These are phyloP conservation scores for Acanthosoma haemorrhoidale DNA, from an alignment of 2,888 invertebrate genomes.

Conservation along the genomic window DNA sequence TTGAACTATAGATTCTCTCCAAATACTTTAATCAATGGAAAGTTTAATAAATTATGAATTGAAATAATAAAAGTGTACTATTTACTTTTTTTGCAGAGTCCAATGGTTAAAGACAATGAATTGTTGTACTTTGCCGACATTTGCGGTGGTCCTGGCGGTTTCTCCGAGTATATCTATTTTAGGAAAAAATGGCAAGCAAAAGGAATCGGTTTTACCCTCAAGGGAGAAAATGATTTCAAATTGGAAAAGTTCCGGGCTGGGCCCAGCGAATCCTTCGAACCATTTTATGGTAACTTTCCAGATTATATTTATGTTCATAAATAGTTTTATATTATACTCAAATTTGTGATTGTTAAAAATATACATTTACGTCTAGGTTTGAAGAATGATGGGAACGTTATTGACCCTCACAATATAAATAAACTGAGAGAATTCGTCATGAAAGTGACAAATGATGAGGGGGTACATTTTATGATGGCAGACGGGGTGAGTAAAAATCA, in stretches of 20 bases:
- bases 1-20: too few relatives aligned
- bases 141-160: conserved; percentile 96
- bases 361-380: conserved; percentile 46
- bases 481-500: conserved; percentile 77
- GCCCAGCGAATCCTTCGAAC: conserved; percentile 81
- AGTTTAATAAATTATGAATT: too few relatives aligned
- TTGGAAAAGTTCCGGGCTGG: conserved; percentile 82
- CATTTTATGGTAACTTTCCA: conserved; percentile 69
- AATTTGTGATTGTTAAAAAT: not conserved
- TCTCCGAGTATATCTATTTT: conserved; percentile 92
- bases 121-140: conserved; percentile 89
- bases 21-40: too few relatives aligned
- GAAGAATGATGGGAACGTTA: conserved; percentile 81
- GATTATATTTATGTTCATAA: conserved; percentile 2
- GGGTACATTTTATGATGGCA: conserved; percentile 95
- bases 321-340: too few relatives aligned
- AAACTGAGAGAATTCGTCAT: conserved; percentile 73
- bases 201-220: conserved; percentile 93
- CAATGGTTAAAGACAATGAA: conserved; percentile 49
- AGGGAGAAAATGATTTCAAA: conserved; percentile 77
- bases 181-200: conserved; percentile 78
- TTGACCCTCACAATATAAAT: conserved; percentile 74
- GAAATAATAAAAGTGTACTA: too few relatives aligned
- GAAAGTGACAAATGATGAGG: conserved; percentile 64
- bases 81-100: conserved; percentile 40